These are phyloP conservation scores for Gallinago paraguaiae DNA, from an alignment of 2,113 vertebrate genomes.

Conservation along the genomic window DNA sequence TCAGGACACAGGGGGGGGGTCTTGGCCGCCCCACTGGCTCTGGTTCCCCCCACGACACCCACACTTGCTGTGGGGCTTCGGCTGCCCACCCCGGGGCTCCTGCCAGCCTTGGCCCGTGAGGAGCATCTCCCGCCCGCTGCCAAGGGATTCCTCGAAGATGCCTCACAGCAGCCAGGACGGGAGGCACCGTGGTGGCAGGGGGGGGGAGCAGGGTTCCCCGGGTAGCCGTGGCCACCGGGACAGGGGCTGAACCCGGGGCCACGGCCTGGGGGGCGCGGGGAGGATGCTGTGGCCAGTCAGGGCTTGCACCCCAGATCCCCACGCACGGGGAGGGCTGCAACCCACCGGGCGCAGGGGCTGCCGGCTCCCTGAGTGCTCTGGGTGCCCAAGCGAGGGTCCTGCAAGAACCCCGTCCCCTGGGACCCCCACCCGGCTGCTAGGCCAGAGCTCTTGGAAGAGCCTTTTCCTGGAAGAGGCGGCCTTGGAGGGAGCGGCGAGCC, in stretches of 20 bases:
- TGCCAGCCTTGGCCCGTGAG: rapidly evolving
- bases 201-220: neutral
- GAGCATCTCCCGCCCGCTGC: neutral
- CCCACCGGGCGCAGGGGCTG: rapidly evolving
- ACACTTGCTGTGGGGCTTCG: neutral
- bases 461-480: neutral
- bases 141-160: neutral
- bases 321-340: rapidly evolving
- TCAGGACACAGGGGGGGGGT: neutral
- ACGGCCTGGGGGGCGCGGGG: rapidly evolving
- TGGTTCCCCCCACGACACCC: rapidly evolving
- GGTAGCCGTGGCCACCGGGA: rapidly evolving
- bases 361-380: neutral
- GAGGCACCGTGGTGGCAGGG: neutral
- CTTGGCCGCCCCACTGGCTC: neutral
- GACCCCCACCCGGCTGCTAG: rapidly evolving
- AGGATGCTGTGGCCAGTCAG: rapidly evolving
- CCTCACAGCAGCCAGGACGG: neutral
- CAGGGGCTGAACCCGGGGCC: neutral
- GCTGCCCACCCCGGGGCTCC: neutral
- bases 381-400: neutral
- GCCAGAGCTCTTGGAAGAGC: neutral
- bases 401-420: neutral
- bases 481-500: neutral
- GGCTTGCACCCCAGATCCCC: neutral